A percentile compares a stretch with the other conserved stretches of the same genome.
Evolutionary conservation across 1,140 invertebrate genomes (phyloP).

Genomic region (Trachymyrmex septentrionalis): DNA sequence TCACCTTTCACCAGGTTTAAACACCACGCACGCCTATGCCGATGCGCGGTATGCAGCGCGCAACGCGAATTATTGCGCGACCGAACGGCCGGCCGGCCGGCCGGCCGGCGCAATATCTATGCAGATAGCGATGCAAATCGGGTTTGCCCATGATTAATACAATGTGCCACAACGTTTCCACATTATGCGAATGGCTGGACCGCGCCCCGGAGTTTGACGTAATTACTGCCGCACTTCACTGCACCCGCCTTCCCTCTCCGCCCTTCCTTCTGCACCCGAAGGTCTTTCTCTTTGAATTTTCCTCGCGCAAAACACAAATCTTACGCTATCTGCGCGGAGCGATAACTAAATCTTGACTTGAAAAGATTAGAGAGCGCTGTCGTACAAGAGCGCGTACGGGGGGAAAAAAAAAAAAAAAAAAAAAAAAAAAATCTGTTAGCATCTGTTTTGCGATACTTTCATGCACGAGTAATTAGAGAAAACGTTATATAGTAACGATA

Average conservation of each 20-base stretch:
- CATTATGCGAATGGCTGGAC: conserved; percentile 73
- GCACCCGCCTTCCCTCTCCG: no score
- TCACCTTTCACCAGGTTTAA: conserved; percentile 47
- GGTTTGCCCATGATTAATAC: conserved; percentile 75
- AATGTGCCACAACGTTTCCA: conserved; percentile 74
- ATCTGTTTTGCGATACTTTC: background rate
- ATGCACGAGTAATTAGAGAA: background rate
- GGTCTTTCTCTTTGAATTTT: conserved; percentile 51
- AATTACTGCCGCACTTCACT: conserved; percentile 57
- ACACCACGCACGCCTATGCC: background rate
- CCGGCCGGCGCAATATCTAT: conserved; percentile 69
- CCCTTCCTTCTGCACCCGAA: background rate
- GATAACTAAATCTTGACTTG: conserved; percentile 15
- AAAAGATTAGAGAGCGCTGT: background rate
- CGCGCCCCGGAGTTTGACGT: conserved; percentile 66
- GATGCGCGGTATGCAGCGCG: conserved; percentile 24
- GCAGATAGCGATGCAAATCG: conserved; percentile 76
- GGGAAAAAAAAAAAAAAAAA: no score
- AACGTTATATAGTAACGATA: background rate
- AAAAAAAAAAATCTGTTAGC: background rate
- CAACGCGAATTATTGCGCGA: conserved; percentile 60
- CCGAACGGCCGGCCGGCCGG: background rate
- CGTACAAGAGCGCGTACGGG: background rate
- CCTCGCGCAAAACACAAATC: background rate
- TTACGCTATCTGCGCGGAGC: background rate